These are phyloP conservation scores for Gonioctena quinquepunctata DNA, from an alignment of 1,140 invertebrate species.

Conservation along the genomic window DNA sequence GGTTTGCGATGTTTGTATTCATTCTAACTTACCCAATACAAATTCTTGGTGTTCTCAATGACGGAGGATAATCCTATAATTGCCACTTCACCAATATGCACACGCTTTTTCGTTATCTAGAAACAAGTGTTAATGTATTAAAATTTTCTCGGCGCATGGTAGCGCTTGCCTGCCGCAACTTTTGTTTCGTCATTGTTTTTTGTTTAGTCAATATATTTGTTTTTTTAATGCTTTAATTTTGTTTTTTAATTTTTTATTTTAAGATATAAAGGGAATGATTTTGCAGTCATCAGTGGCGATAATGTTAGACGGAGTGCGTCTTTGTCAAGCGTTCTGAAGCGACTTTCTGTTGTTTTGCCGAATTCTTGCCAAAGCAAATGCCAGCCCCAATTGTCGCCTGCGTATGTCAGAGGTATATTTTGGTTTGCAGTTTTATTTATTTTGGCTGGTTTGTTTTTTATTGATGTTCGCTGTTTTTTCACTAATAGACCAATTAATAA, in stretches of 20 bases:
- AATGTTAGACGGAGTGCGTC: constrained; percentile 41
- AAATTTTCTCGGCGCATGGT: no score
- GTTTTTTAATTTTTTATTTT: constrained; percentile 59
- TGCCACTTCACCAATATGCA: no score
- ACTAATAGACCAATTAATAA: no score
- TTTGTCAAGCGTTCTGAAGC: constrained; percentile 63
- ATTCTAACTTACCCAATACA: no score
- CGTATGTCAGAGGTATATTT: constrained; percentile 69
- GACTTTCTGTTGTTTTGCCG: constrained; percentile 68
- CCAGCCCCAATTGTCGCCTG: constrained; percentile 64
- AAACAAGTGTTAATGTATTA: no score
- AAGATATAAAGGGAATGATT: constrained; percentile 56
- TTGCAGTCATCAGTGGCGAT: constrained; percentile 44
- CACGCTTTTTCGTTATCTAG: no score
- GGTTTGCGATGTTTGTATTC: no score
- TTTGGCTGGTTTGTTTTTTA: neutral
- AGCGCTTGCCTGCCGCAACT: neutral
- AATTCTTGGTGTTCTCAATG: no score
- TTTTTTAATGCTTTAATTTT: constrained; percentile 37
- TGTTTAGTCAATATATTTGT: constrained; percentile 5
- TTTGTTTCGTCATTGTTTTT: constrained; percentile 8
- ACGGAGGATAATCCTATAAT: no score
- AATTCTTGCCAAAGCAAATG: constrained; percentile 72
- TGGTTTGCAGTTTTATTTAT: constrained; percentile 11
- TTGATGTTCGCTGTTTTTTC: neutral